These are phyloP conservation scores for Harlomillsia oculata DNA, from an alignment of 1,140 invertebrate genomes.

Conservation along the genomic window DNA sequence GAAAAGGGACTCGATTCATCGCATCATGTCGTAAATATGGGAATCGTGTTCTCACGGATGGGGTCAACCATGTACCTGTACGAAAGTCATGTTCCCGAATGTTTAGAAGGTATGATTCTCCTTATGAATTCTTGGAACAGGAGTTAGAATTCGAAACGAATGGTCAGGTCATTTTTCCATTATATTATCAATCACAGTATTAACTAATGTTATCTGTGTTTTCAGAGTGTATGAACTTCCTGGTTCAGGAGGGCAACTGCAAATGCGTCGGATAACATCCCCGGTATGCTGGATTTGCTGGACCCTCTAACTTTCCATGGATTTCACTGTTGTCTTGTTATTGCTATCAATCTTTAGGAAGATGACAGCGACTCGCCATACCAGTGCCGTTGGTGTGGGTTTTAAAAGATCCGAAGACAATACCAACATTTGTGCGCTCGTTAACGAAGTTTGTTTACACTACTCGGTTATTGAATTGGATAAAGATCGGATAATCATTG, in stretches of 20 bases:
- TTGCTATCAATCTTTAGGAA: conserved; percentile 75
- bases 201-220: too few relatives aligned
- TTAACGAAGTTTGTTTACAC: conserved; percentile 78
- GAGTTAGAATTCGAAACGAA: too few relatives aligned
- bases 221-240: conserved; percentile 72
- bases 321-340: conserved; percentile 78
- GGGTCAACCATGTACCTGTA: too few relatives aligned
- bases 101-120: too few relatives aligned
- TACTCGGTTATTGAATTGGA: conserved; percentile 74
- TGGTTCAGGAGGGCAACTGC: conserved; percentile 60
- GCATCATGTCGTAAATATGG: conserved; percentile 99
- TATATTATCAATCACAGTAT: too few relatives aligned
- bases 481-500: conserved; percentile 68
- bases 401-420: conserved; percentile 54
- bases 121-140: too few relatives aligned
- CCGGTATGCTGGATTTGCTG: conserved; percentile 62
- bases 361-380: conserved; percentile 76
- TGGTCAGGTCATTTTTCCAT: too few relatives aligned
- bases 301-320: conserved; percentile 60
- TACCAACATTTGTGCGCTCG: too few relatives aligned
- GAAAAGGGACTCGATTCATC: conserved; percentile 57
- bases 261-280: conserved; percentile 62
- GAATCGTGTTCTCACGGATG: too few relatives aligned
- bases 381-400: conserved; percentile 61
- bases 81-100: too few relatives aligned